Base-by-base conservation (phyloP, 2,888 invertebrate genomes). In the Acleris laterana region DNA sequence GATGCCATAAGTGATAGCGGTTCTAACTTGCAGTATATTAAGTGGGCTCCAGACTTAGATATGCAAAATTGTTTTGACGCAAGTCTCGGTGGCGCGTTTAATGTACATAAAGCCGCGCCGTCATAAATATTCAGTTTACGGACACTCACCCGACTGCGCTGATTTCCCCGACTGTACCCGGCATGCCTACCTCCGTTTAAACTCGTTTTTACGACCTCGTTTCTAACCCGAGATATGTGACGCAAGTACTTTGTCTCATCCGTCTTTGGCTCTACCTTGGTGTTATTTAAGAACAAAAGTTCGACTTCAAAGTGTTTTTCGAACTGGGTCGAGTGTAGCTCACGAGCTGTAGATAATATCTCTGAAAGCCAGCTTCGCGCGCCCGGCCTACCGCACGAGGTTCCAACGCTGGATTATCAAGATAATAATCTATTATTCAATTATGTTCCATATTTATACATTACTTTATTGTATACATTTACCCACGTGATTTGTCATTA, bases 61-160 rank as follows among this genome's bases (percentile, higher is more conserved):
- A 87, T 87, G 85, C 79, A 82, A 86, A 85, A 83, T 82, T 79
- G 77, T 84, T 85, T 84, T 81, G 82, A 83, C 81, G 82, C 82
- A 75, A 81, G 80, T 79, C 79, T 77, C 80, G 69, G 73, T 70
- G 79, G 75, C 78, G 75, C 75, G 79, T 82, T 83, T 80, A 79
- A 80, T 78, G 77, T 74, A 74, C 75, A 75, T 77, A 73, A 74
- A 75, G 72, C 74, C 73, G 72, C 74, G 71, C 72, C 71, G 71
- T 76, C 76, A 88, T 88, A 85, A 87, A 88, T 88, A 87, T 88
- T 88, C 88, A 87, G 82, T 81, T 79, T 79, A 83, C 77, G 77
- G 81, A 80, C 81, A 81, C 82, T 81, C 79, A 72, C 72, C 76
- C 77, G 79, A 79, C 81, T 83, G 77, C 74, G 73, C 77, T 82